Evolutionary conservation across 2,797 vertebrate species (phyloP).

Genomic region (Mareca penelope): DNA sequence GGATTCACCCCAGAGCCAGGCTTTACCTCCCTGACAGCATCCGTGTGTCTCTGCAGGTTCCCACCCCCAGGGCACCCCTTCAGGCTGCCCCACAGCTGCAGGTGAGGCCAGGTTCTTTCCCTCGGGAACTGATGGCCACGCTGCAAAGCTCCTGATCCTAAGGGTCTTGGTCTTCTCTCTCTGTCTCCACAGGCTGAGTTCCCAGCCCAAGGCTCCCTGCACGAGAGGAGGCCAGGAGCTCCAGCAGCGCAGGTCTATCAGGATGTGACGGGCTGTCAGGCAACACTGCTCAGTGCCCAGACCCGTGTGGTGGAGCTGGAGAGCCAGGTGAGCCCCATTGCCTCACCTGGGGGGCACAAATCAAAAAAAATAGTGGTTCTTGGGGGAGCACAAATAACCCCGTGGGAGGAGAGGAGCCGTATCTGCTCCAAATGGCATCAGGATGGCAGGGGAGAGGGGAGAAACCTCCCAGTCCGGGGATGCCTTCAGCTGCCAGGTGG

Average conservation of each 20-base stretch:
- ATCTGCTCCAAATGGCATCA: background rate
- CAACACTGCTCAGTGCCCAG: conserved; percentile 75
- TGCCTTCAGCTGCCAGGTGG: background rate
- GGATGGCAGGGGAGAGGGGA: background rate
- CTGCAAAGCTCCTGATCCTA: background rate
- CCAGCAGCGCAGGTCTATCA: conserved; percentile 47
- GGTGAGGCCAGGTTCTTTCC: background rate
- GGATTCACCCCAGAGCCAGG: background rate
- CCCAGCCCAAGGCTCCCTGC: conserved; percentile 36
- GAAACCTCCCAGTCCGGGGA: background rate
- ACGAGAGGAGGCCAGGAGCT: conserved; percentile 38
- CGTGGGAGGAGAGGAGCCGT: background rate
- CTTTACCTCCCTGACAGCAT: background rate
- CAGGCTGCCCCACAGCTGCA: background rate
- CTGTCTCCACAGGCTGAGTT: conserved; percentile 61
- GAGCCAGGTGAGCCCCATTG: conserved; percentile 79
- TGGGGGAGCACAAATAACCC: background rate
- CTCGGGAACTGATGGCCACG: too few relatives aligned
- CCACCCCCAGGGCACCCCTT: background rate
- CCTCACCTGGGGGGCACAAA: background rate
- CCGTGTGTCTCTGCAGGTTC: background rate
- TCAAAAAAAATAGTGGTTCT: background rate
- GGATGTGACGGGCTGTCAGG: conserved; percentile 30
- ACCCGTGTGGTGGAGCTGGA: conserved; percentile 83
- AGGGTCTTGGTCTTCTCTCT: background rate